Evolutionary conservation across 2,888 invertebrate genomes (phyloP), one percentile per base, ranked within the genome.

Genomic region (Ophion obscuratus): DNA sequence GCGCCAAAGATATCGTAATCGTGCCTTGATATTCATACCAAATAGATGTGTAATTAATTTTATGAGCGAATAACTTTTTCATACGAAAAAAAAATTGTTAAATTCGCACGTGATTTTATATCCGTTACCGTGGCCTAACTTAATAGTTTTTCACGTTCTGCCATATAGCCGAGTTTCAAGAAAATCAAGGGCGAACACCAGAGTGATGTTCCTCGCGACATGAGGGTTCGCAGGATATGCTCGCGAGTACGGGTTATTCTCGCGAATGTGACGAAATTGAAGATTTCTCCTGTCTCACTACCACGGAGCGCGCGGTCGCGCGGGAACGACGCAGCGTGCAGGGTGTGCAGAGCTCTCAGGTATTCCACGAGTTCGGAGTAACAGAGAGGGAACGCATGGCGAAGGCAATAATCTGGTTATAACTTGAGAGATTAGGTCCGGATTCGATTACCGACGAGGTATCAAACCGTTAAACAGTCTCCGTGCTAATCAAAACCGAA

Each of bases 391-490:
- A 93, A 92, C 92, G 92, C 93, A 93, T 92, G 93, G 93, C 93
- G 93, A 92, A 94, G 93, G 94, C 92, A 94, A 94, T 94, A 94
- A 94, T 94, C 93, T 91, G 92, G 94, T 94, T 94, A 94, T 93
- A 94, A 94, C 93, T 94, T 94, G 94, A 94, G 94, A 94, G 94
- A 94, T 94, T 94, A 94, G 94, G 93, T 94, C 93, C 92, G 93
- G 93, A 94, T 94, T 94, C 94, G 94, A 94, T 94, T 94, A 94
- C 93, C 91, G 91, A 92, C 93, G 93, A 94, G 94, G 94, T 94
- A 94, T 94, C 94, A 94, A 94, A 94, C 94, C 94, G 94, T 94
- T 94, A 94, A 94, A 94, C 94, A 94, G 94, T 94, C 94, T 94
- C 94, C 93, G 93, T 93, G 94, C 94, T 94, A 94, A 94, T 94